phyloP scores from a whole-genome alignment of 2,113 vertebrate species.

The Glaucidium brasilianum region DNA sequence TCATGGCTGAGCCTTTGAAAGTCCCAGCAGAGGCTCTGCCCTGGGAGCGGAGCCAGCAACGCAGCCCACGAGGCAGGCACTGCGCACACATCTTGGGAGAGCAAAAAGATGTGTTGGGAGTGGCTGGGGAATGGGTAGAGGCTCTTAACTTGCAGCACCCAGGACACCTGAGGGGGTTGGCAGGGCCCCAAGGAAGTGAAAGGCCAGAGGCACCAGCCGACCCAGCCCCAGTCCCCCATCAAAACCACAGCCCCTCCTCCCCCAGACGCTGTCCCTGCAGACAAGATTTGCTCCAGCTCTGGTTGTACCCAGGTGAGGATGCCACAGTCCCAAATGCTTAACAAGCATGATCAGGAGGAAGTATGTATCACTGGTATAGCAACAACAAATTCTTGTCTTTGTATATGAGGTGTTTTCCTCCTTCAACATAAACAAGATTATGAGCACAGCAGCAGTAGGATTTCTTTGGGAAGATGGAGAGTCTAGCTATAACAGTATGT shows the following conservation, averaged over 20 bases:
- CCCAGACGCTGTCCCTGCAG: fast-evolving
- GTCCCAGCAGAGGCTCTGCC: neutral
- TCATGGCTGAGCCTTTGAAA: neutral
- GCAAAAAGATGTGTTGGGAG: neutral
- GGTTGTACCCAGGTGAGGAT: neutral
- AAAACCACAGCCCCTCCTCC: neutral
- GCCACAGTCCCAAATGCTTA: neutral
- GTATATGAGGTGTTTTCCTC: neutral
- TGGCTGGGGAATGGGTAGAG: neutral
- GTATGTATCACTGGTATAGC: neutral
- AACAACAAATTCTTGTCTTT: neutral
- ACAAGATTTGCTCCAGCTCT: neutral
- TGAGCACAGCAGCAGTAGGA: neutral
- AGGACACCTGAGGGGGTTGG: neutral
- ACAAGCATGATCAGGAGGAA: neutral
- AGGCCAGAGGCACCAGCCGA: neutral
- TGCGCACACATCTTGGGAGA: neutral
- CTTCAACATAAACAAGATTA: neutral
- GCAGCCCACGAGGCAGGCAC: neutral
- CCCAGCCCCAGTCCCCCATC: no score
- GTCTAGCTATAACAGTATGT: neutral
- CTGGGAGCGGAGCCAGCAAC: fast-evolving
- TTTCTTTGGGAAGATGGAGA: neutral
- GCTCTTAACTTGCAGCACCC: neutral
- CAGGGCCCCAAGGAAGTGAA: neutral